Conservation (phyloP, 2,797 vertebrate genomes). For the Liparis tanakae region DNA sequence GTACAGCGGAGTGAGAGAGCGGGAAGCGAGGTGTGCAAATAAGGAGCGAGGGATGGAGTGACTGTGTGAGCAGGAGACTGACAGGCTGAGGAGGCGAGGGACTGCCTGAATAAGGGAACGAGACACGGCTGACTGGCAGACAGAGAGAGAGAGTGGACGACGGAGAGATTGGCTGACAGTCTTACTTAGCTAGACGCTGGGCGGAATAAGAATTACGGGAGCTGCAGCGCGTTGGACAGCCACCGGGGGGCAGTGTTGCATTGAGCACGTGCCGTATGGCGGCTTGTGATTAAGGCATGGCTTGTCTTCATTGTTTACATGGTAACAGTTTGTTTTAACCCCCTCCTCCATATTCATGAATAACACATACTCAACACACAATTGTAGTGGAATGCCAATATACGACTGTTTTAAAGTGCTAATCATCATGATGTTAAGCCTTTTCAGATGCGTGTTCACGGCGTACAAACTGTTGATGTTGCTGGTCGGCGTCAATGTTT, state of each 20-base stretch:
- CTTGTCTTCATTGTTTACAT: not conserved
- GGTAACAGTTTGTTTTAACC: not conserved
- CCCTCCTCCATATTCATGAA: not conserved
- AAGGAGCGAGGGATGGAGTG: constrained; percentile 56
- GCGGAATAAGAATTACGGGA: constrained; percentile 36
- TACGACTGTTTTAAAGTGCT: not conserved
- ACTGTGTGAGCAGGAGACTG: constrained; percentile 55
- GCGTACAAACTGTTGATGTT: not conserved
- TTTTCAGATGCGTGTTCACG: not conserved
- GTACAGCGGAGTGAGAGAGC: constrained; percentile 51
- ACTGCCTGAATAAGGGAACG: constrained; percentile 59
- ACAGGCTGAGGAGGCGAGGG: constrained; percentile 55
- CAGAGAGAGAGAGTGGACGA: constrained; percentile 35
- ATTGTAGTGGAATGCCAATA: not conserved
- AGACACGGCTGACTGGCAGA: constrained; percentile 67
- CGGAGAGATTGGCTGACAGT: constrained; percentile 64
- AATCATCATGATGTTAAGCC: not conserved
- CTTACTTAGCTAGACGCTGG: constrained; percentile 63
- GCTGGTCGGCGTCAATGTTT: not conserved
- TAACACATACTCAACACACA: not conserved
- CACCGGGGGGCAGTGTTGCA: constrained; percentile 74
- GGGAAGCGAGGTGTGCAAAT: constrained; percentile 66
- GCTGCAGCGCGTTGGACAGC: not conserved
- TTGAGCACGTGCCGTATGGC: not conserved
- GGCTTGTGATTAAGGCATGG: not conserved